Base-by-base conservation (phyloP, 2,797 vertebrate species). In the Sebastes kiyomatsui region DNA sequence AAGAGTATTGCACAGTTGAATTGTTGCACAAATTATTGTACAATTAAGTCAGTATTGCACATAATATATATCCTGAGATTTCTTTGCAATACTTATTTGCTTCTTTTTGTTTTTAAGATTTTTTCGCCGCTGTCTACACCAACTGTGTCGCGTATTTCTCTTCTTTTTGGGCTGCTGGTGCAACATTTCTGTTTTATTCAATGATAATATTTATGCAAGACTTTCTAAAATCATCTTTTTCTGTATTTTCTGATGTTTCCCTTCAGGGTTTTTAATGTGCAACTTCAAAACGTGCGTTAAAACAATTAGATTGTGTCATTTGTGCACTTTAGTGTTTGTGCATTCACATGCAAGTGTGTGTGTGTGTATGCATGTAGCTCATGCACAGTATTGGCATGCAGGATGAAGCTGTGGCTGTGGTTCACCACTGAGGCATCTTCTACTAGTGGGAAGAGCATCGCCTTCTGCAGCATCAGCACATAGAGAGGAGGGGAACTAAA, bases 391-490 rank as follows among this genome's bases (percentile, higher is more conserved):
- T 54, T 79, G 81, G 77, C 60, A 77, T 67, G 52, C 35, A 60
- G 46, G 49, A 42, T 71, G 33, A 72, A 59, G 42, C 52, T 84
- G 80, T 35, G 77, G 78, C 75, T 72, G 77, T 81, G 69, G 65
- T 85, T 88, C 81, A 90, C 79, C 84, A 75, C 87, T 77, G 79
- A 91, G 67, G 66, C 84, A 81, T 92, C 82, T 82, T 83, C 71
- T 81, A 72, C 14, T 67, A 85, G 65, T 54, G n/a, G 58, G 77
- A 83, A 80, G 75, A 72, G 66, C 67, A 65, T 56, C 38, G 22
- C 46, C 69, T 83, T 83, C 38, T 91, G 90, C 92, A 70, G n/a
- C 56, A 71, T 90, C 88, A 90, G 84, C 89, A 90, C 59, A 72
- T 46, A 55, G 20, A 55, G 16, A 60, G 28, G 20, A 23, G 32